Conservation (phyloP, 2,888 invertebrate genomes). For the Tachina lurida region DNA sequence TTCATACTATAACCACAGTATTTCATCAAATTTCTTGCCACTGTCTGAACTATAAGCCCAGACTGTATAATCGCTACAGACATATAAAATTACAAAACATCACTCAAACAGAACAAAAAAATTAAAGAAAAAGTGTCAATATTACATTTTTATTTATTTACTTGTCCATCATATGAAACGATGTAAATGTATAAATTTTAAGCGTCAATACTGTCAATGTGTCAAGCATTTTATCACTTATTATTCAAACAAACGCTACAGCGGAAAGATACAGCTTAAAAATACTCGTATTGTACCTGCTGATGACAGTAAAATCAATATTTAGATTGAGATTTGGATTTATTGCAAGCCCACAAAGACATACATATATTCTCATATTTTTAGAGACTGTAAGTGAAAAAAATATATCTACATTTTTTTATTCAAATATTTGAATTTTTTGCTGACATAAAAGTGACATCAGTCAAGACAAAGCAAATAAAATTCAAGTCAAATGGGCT, state of each 20-base stretch:
- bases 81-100: neutral
- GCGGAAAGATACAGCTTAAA: slow-evolving; percentile 21
- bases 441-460: slow-evolving; percentile 43
- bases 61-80: neutral
- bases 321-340: slow-evolving; percentile 67
- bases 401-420: slow-evolving; percentile 1
- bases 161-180: slow-evolving; percentile 42
- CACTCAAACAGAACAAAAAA: neutral
- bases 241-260: slow-evolving; percentile 51
- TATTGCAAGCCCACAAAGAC: slow-evolving; percentile 48
- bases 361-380: neutral
- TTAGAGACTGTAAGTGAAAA: neutral
- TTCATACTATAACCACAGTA: too few relatives aligned
- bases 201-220: slow-evolving; percentile 64
- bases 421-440: slow-evolving; percentile 18
- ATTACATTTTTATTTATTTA: slow-evolving; percentile 52
- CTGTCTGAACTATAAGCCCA: neutral
- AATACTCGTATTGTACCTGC: slow-evolving; percentile 6
- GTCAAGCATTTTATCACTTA: slow-evolving; percentile 66
- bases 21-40: too few relatives aligned
- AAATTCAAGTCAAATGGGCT: too few relatives aligned
- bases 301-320: slow-evolving; percentile 68
- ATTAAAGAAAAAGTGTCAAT: neutral
- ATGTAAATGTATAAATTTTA: slow-evolving; percentile 64
- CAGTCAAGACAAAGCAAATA: too few relatives aligned